phyloP scores from a whole-genome alignment of 1,140 invertebrate genomes.

The Zaprionus africanus region DNA sequence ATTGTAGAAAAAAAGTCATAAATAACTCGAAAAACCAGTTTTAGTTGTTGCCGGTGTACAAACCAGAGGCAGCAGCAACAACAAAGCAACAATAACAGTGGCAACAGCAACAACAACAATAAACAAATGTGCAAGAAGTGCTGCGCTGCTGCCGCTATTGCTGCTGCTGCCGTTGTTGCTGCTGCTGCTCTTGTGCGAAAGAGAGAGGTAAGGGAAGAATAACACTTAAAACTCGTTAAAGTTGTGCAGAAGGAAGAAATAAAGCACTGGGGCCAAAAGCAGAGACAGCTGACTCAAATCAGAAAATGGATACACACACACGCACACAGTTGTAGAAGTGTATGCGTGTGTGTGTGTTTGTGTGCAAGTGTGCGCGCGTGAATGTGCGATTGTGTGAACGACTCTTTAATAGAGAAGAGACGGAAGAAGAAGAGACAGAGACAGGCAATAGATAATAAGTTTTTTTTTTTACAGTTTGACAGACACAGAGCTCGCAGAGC shows the following conservation, averaged over 20 bases:
- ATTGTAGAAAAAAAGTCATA: slow-evolving; percentile 78
- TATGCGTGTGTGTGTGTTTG: slow-evolving; percentile 18
- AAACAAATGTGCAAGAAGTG: slow-evolving; percentile 74
- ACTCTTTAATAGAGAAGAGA: slow-evolving; percentile 30
- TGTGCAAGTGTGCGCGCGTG: slow-evolving; percentile 9
- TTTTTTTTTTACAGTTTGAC: slow-evolving; percentile 48
- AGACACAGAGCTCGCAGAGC: slow-evolving; percentile 12
- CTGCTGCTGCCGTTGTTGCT: slow-evolving; percentile 13
- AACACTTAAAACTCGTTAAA: slow-evolving; percentile 77
- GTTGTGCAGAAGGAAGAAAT: slow-evolving; percentile 70
- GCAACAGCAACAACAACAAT: slow-evolving; percentile 53
- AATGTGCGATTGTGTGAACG: slow-evolving; percentile 22
- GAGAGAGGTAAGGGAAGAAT: slow-evolving; percentile 68
- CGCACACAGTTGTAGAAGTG: background rate
- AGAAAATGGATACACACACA: slow-evolving; percentile 62
- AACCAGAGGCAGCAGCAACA: slow-evolving; percentile 49
- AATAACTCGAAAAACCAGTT: slow-evolving; percentile 83
- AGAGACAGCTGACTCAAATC: slow-evolving; percentile 71
- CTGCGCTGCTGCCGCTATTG: slow-evolving; percentile 26
- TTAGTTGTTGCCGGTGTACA: slow-evolving; percentile 76
- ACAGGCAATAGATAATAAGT: slow-evolving; percentile 35
- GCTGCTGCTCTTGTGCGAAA: slow-evolving; percentile 22
- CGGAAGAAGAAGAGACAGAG: slow-evolving; percentile 18
- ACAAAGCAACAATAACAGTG: slow-evolving; percentile 35
- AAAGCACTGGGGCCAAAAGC: slow-evolving; percentile 56